Percentiles rank a stretch among this genome's conserved stretches.
These are phyloP conservation scores for Mesochorus sp. DNA, from an alignment of 2,888 invertebrate genomes.

Conservation along the genomic window DNA sequence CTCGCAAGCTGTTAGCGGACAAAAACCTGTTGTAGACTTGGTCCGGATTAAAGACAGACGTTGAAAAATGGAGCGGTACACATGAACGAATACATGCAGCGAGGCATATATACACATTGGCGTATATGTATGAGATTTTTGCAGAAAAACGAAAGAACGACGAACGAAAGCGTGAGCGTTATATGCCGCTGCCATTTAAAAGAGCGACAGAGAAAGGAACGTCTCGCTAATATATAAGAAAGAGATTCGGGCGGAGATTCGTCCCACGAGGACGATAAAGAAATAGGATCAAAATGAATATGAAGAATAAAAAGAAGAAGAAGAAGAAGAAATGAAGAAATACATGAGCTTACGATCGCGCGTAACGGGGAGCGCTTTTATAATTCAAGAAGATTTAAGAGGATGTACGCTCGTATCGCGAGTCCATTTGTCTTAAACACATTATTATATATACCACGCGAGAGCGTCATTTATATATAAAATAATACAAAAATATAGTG, in stretches of 20 bases:
- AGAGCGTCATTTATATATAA: slow-evolving; percentile 37
- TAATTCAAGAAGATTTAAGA: slow-evolving; percentile 53
- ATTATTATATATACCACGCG: neutral
- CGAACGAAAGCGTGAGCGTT: slow-evolving; percentile 24
- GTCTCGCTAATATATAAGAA: slow-evolving; percentile 16
- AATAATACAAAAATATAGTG: slow-evolving; percentile 58
- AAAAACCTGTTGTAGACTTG: slow-evolving; percentile 62
- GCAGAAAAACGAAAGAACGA: slow-evolving; percentile 41
- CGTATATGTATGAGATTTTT: slow-evolving; percentile 12
- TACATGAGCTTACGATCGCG: neutral
- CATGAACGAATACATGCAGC: neutral
- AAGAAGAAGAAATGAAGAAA: slow-evolving; percentile 30
- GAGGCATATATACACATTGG: neutral
- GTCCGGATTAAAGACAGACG: slow-evolving; percentile 39
- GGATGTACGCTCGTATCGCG: slow-evolving; percentile 44
- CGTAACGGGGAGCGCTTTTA: slow-evolving; percentile 1
- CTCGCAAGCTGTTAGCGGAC: slow-evolving; percentile 35
- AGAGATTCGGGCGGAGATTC: slow-evolving; percentile 23
- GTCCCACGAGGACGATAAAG: slow-evolving; percentile 17
- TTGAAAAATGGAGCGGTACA: neutral
- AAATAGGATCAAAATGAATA: neutral
- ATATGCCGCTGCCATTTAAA: slow-evolving; percentile 2
- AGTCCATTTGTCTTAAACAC: slow-evolving; percentile 54
- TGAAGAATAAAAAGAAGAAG: slow-evolving; percentile 6
- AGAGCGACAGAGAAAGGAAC: neutral